Evolutionary conservation across 1,140 invertebrate species (phyloP).

Genomic region (Hermatobates lingyangjiaoensis): DNA sequence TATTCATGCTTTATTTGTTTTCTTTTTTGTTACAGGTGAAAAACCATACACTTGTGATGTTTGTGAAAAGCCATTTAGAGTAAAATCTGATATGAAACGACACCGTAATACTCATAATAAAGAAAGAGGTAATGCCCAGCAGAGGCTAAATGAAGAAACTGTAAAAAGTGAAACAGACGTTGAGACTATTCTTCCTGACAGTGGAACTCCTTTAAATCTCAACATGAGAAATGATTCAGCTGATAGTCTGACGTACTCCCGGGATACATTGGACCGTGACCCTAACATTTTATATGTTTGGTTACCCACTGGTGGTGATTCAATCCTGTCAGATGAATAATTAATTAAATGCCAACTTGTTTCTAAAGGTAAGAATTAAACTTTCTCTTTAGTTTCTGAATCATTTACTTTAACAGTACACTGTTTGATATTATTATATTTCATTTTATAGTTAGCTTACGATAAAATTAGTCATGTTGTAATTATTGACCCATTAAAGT

Average conservation of each 20-base stretch:
- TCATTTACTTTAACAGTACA: too few species aligned
- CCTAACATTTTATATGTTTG: conserved; percentile 11
- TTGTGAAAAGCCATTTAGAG: conserved; percentile 67
- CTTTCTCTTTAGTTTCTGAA: too few species aligned
- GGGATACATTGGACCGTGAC: not conserved
- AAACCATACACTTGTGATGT: conserved; percentile 57
- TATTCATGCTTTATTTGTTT: not conserved
- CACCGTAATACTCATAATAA: conserved; percentile 61
- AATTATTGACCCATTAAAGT: too few species aligned
- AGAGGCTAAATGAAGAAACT: not conserved
- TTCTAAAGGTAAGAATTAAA: too few species aligned
- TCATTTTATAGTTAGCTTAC: too few species aligned
- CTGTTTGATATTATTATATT: too few species aligned
- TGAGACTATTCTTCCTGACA: not conserved
- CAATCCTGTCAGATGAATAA: conserved; percentile 6
- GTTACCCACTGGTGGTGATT: conserved; percentile 6
- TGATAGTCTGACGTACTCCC: conserved; percentile 1
- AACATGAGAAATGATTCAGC: conserved; percentile 4
- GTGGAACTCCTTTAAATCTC: conserved; percentile 1
- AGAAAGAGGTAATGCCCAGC: conserved; percentile 20
- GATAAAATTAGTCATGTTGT: too few species aligned
- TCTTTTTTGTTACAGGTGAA: conserved; percentile 24
- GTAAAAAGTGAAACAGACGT: not conserved
- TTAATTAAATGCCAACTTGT: too few species aligned
- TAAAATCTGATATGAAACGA: conserved; percentile 69